A percentile compares a stretch with the other conserved stretches of the same genome.
These are phyloP conservation scores for Clusia tigrina DNA, from an alignment of 2,888 invertebrate species.

Conservation along the genomic window DNA sequence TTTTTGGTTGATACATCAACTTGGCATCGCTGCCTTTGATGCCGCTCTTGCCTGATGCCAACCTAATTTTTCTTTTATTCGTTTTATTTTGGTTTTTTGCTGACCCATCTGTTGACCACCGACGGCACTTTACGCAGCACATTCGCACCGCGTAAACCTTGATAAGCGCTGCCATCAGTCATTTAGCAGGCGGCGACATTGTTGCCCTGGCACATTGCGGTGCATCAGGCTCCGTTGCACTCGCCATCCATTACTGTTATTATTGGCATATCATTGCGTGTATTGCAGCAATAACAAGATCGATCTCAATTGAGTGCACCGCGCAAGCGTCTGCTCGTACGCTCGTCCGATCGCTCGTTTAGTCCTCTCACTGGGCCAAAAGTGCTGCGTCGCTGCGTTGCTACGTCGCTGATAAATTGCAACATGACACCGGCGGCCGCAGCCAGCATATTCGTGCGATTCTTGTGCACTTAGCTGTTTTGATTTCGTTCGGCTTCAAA, in stretches of 20 bases:
- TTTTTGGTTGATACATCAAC: background rate
- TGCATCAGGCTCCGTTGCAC: background rate
- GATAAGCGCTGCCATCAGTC: too few relatives aligned
- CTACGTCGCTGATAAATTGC: constrained; percentile 40
- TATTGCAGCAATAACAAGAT: constrained; percentile 36
- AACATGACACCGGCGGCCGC: constrained; percentile 35
- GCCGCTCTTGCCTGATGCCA: background rate
- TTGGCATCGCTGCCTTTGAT: background rate
- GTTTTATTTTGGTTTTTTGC: background rate
- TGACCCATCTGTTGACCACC: background rate
- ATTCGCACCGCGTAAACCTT: too few relatives aligned
- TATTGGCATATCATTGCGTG: constrained; percentile 10
- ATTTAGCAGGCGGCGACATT: too few relatives aligned
- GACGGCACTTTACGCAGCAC: constrained; percentile 28
- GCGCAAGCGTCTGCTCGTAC: too few relatives aligned
- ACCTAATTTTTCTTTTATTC: background rate
- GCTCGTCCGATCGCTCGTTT: too few relatives aligned
- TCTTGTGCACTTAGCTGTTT: too few relatives aligned
- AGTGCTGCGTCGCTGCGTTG: constrained; percentile 30
- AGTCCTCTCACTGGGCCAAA: too few relatives aligned
- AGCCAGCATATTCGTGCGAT: background rate
- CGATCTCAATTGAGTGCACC: constrained; percentile 41
- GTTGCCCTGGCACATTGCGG: too few relatives aligned
- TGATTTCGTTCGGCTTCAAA: background rate
- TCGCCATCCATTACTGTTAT: constrained; percentile 4